Percentiles rank a stretch among this genome's conserved stretches.
Conservation (phyloP, 2,113 vertebrate genomes). For the Prochilodus magdalenae region DNA sequence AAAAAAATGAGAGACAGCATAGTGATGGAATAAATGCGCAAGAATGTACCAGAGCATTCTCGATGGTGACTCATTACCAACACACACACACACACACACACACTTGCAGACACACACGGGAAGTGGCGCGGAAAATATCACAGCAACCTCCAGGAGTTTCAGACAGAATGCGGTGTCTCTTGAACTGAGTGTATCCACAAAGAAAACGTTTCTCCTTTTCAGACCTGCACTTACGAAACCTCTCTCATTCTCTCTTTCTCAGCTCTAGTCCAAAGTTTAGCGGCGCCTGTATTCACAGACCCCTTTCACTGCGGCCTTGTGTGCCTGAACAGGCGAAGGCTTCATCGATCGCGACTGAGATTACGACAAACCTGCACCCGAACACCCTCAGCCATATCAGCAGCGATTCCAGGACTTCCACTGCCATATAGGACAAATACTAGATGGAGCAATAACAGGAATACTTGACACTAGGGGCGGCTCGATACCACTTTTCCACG, state of each 20-base stretch:
- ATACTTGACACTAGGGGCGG: neutral
- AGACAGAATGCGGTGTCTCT: constrained; percentile 23
- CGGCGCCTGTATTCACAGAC: neutral
- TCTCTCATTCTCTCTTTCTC: neutral
- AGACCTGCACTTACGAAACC: neutral
- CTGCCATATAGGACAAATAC: constrained; percentile 25
- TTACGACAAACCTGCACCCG: constrained; percentile 38
- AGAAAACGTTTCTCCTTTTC: neutral
- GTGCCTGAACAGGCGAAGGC: constrained; percentile 19
- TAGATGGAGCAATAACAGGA: neutral
- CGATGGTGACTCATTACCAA: constrained; percentile 22
- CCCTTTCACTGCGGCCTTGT: constrained; percentile 32
- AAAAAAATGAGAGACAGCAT: constrained; percentile 21
- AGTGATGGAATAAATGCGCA: constrained; percentile 40
- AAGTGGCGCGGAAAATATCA: constrained; percentile 29
- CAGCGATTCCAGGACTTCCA: constrained; percentile 23
- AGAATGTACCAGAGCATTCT: constrained; percentile 17
- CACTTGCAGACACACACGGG: constrained; percentile 6
- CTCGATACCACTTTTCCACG: too few species aligned
- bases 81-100: constrained; percentile 15
- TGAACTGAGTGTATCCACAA: constrained; percentile 18
- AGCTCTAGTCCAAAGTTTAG: neutral
- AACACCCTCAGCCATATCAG: constrained; percentile 25
- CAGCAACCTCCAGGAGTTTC: constrained; percentile 26
- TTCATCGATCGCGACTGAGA: constrained; percentile 21